Percentiles rank a stretch among this genome's conserved stretches.
These are phyloP conservation scores for Propsilocerus akamusi DNA, from an alignment of 1,140 invertebrate genomes.

Conservation along the genomic window DNA sequence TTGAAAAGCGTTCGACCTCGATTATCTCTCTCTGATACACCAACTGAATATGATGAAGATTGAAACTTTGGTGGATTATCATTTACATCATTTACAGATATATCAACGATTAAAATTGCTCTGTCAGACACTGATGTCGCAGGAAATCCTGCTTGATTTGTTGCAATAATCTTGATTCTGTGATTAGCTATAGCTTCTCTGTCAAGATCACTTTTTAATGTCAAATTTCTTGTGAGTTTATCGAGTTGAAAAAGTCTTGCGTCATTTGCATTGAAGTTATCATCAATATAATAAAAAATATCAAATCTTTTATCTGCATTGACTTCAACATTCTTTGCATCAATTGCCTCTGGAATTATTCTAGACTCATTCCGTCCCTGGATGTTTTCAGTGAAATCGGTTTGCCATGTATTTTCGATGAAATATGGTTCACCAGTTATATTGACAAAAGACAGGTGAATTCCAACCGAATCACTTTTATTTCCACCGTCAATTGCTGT, in stretches of 20 bases:
- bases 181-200: constrained; percentile 19
- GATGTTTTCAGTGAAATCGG: constrained; percentile 20
- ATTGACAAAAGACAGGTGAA: constrained; percentile 23
- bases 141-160: constrained; percentile 16
- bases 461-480: neutral
- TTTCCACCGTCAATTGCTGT: constrained; percentile 8
- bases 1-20: constrained; percentile 25
- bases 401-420: constrained; percentile 9
- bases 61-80: constrained; percentile 29
- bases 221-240: constrained; percentile 17
- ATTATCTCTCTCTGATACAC: constrained; percentile 23
- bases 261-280: constrained; percentile 18
- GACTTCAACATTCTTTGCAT: constrained; percentile 24
- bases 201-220: constrained; percentile 20
- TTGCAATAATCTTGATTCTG: constrained; percentile 22
- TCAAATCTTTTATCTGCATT: constrained; percentile 17
- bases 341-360: constrained; percentile 22
- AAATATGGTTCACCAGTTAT: constrained; percentile 24
- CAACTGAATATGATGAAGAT: constrained; percentile 24
- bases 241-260: constrained; percentile 22
- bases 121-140: neutral
- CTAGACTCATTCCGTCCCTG: constrained; percentile 18
- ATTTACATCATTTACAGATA: constrained; percentile 26
- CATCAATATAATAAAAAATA: constrained; percentile 27
- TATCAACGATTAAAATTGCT: constrained; percentile 7